These are phyloP conservation scores for Dinoponera quadriceps DNA, from an alignment of 1,140 invertebrate species.

Conservation along the genomic window DNA sequence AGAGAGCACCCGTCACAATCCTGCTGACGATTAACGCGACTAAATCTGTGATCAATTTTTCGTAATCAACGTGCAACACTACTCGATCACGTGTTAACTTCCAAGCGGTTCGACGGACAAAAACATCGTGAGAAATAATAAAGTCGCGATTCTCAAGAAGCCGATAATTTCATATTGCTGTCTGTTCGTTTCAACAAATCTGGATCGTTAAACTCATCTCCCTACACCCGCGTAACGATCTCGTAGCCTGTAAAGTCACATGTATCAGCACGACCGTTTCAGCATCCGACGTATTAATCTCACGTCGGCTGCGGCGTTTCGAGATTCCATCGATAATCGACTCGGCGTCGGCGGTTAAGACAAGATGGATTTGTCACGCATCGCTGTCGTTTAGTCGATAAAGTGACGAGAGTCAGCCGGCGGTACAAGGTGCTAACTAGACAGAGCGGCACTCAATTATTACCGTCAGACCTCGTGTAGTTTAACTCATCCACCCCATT, in stretches of 20 bases:
- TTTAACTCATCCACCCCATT: conserved; percentile 80
- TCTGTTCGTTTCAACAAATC: too few relatives aligned
- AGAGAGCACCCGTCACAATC: too few relatives aligned
- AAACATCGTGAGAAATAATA: too few relatives aligned
- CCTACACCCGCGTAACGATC: neutral
- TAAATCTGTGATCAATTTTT: too few relatives aligned
- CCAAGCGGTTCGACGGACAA: too few relatives aligned
- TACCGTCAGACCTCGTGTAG: conserved; percentile 85
- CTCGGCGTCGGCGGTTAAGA: conserved; percentile 75
- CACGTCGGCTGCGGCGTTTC: conserved; percentile 42
- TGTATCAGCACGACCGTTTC: neutral
- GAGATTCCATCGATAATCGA: conserved; percentile 71
- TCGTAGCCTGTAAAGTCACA: neutral
- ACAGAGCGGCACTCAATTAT: conserved; percentile 86
- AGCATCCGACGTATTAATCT: conserved; percentile 32
- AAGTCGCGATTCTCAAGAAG: too few relatives aligned
- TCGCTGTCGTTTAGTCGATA: conserved; percentile 83
- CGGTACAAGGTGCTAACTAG: conserved; percentile 81
- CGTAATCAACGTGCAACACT: too few relatives aligned
- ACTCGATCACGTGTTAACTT: too few relatives aligned
- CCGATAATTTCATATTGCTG: too few relatives aligned
- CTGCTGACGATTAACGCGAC: too few relatives aligned
- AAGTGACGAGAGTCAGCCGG: conserved; percentile 81
- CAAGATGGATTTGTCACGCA: conserved; percentile 84
- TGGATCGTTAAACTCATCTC: too few relatives aligned